A percentile compares a stretch with the other conserved stretches of the same genome.
These are phyloP conservation scores for Ursus arctos DNA, from an alignment of 2,113 vertebrate genomes.

Conservation along the genomic window DNA sequence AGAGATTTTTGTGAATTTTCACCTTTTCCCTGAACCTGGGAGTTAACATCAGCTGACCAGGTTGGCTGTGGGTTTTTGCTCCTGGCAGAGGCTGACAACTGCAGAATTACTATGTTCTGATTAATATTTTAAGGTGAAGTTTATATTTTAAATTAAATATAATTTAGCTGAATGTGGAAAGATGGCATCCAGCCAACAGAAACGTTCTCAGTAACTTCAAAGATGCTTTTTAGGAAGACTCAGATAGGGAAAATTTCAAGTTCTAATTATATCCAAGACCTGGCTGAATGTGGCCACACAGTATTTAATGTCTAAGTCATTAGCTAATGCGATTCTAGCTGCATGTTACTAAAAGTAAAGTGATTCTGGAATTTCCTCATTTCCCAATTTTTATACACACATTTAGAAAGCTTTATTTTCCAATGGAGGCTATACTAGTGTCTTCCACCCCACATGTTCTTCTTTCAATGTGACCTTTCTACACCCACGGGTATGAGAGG, in stretches of 20 bases:
- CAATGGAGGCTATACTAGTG: neutral
- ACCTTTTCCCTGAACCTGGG: neutral
- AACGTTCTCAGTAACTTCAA: conserved; percentile 80
- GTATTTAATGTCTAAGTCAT: conserved; percentile 81
- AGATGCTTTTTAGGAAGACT: conserved; percentile 82
- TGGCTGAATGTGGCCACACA: conserved; percentile 39
- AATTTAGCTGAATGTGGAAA: conserved; percentile 80
- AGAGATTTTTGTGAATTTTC: neutral
- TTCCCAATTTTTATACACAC: conserved; percentile 58
- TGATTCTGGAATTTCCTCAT: conserved; percentile 75
- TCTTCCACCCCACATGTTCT: neutral
- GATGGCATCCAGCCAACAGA: conserved; percentile 78
- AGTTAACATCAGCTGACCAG: conserved; percentile 14
- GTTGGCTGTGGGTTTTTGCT: conserved; percentile 15
- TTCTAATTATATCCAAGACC: conserved; percentile 75
- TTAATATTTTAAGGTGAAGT: conserved; percentile 84
- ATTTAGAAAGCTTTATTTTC: neutral
- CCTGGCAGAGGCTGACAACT: conserved; percentile 39
- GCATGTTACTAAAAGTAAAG: conserved; percentile 83
- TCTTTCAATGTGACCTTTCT: neutral
- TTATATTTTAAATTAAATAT: conserved; percentile 85
- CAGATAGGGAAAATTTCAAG: conserved; percentile 74
- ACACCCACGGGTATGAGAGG: neutral
- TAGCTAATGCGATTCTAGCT: conserved; percentile 72
- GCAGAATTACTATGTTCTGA: conserved; percentile 68